Conservation (phyloP, 2,888 invertebrate genomes). For the Ophioninae sp. region DNA sequence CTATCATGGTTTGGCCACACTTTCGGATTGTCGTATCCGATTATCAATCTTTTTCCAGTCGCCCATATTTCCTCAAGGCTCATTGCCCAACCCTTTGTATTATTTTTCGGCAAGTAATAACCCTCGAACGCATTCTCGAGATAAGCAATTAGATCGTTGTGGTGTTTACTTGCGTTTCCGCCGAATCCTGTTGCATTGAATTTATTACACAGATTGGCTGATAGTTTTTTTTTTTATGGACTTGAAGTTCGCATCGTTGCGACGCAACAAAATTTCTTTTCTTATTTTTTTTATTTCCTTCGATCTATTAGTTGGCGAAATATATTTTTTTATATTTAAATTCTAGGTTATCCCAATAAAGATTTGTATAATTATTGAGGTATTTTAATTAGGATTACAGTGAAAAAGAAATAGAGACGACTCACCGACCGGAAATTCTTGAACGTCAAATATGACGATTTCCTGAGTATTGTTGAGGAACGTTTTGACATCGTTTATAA, state of each 20-base stretch:
- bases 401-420: no score
- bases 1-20: constrained; percentile 73
- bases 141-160: constrained; percentile 78
- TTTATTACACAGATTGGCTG: neutral
- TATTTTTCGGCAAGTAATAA: constrained; percentile 76
- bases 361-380: no score
- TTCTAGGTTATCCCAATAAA: no score
- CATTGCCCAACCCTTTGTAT: constrained; percentile 80
- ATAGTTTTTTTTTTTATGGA: neutral
- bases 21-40: constrained; percentile 82
- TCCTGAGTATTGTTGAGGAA: constrained; percentile 84
- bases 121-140: constrained; percentile 77
- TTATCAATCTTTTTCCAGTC: constrained; percentile 81
- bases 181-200: constrained; percentile 79
- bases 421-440: constrained; percentile 84
- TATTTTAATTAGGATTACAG: no score
- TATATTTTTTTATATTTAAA: no score
- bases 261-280: no score
- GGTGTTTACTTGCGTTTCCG: constrained; percentile 68
- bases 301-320: no score
- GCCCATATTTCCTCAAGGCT: constrained; percentile 82
- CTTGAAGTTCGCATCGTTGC: no score
- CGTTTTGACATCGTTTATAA: constrained; percentile 82
- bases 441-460: constrained; percentile 84
- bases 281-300: no score